Conservation (phyloP, 92 coral and sea anemone species). For the Siderastrea siderea region DNA sequence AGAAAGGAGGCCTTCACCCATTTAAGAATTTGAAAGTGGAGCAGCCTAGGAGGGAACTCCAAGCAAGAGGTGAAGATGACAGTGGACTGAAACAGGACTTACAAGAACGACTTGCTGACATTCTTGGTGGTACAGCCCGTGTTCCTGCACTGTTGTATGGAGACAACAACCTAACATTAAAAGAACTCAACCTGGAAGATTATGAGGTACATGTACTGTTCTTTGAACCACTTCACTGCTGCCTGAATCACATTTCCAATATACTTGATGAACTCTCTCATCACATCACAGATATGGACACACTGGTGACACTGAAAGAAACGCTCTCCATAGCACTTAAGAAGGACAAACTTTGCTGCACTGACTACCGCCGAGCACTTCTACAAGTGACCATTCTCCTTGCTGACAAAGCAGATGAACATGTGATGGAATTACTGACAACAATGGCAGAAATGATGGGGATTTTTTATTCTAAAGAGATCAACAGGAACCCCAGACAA, state of each 20-base stretch:
- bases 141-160: no score
- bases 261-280: neutral
- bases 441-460: slow-evolving; percentile 49
- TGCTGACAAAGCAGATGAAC: slow-evolving; percentile 25
- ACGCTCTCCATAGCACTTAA: no score
- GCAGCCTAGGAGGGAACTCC: no score
- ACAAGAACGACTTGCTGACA: no score
- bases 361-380: slow-evolving; percentile 43
- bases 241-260: slow-evolving; percentile 36
- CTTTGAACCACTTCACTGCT: slow-evolving; percentile 17
- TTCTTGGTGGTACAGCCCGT: no score
- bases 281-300: no score
- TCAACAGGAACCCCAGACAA: neutral
- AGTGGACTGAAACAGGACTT: no score
- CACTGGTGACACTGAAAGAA: no score
- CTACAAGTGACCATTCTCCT: slow-evolving; percentile 28
- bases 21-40: no score
- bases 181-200: slow-evolving; percentile 29
- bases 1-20: no score
- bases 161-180: neutral
- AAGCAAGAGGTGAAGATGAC: no score
- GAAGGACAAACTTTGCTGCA: no score
- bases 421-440: slow-evolving; percentile 34
- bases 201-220: slow-evolving; percentile 34
- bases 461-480: slow-evolving; percentile 34